Evolutionary conservation across 2,888 invertebrate genomes (phyloP).

Genomic region (Syritta pipiens): DNA sequence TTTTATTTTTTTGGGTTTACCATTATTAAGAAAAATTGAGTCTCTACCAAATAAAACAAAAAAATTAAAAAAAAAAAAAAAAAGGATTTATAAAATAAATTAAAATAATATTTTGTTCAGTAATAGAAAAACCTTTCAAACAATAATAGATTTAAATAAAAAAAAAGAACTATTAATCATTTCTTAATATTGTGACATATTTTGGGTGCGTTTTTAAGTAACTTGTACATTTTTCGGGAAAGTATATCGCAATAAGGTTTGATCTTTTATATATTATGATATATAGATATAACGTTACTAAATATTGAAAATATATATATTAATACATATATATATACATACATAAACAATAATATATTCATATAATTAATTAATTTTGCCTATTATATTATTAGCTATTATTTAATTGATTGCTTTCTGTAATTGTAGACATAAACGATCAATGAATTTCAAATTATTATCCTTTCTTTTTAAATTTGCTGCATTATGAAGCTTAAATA

Average conservation of each 20-base stretch:
- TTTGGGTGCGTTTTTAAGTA: slow-evolving; percentile 51
- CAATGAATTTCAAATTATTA: slow-evolving; percentile 59
- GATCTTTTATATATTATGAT: slow-evolving; percentile 55
- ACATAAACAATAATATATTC: slow-evolving; percentile 48
- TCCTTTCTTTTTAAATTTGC: slow-evolving; percentile 15
- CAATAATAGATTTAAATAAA: slow-evolving; percentile 65
- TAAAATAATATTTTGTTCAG: slow-evolving; percentile 50
- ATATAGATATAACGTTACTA: slow-evolving; percentile 62
- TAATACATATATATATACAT: slow-evolving; percentile 31
- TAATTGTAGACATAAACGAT: slow-evolving; percentile 55
- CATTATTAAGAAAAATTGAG: slow-evolving; percentile 45
- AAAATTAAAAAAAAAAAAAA: slow-evolving; percentile 25
- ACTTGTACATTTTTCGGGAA: slow-evolving; percentile 57
- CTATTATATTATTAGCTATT: slow-evolving; percentile 46
- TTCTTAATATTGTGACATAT: slow-evolving; percentile 39
- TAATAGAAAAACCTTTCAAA: slow-evolving; percentile 41
- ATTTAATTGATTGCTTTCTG: slow-evolving; percentile 56
- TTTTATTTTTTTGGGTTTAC: slow-evolving; percentile 42
- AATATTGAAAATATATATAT: slow-evolving; percentile 51
- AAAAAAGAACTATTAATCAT: slow-evolving; percentile 29
- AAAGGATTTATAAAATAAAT: slow-evolving; percentile 33
- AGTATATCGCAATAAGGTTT: slow-evolving; percentile 61
- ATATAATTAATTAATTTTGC: slow-evolving; percentile 53
- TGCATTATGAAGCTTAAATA: slow-evolving; percentile 21
- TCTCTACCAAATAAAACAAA: slow-evolving; percentile 53